These are phyloP conservation scores for Laspeyria flexula DNA, from an alignment of 2,888 invertebrate genomes.

Conservation along the genomic window DNA sequence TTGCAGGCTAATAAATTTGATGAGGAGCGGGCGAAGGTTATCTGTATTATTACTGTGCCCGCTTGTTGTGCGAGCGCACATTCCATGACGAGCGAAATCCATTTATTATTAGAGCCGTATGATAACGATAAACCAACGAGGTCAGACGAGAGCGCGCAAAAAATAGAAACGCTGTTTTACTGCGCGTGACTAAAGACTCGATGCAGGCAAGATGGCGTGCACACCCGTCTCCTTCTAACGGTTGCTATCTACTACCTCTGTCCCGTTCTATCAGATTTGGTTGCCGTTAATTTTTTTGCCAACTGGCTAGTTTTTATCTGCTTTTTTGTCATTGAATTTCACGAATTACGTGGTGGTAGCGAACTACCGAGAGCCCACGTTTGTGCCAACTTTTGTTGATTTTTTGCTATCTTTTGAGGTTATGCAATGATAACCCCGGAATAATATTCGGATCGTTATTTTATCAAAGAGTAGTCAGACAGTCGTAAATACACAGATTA, in stretches of 20 bases:
- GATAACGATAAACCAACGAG: slow-evolving; percentile 85
- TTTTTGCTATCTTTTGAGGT: slow-evolving; percentile 50
- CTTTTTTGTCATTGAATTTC: slow-evolving; percentile 74
- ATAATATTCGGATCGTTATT: slow-evolving; percentile 36
- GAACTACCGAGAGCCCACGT: slow-evolving; percentile 56
- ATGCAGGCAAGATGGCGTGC: slow-evolving; percentile 79
- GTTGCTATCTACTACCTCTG: slow-evolving; percentile 43
- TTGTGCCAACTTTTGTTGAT: slow-evolving; percentile 48
- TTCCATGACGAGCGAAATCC: slow-evolving; percentile 71
- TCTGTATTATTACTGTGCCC: slow-evolving; percentile 61
- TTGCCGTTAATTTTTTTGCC: slow-evolving; percentile 77
- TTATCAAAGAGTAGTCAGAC: slow-evolving; percentile 30
- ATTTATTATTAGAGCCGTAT: slow-evolving; percentile 77
- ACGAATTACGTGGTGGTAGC: slow-evolving; percentile 74
- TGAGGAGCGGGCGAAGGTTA: slow-evolving; percentile 68
- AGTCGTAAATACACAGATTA: slow-evolving; percentile 26
- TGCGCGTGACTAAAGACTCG: slow-evolving; percentile 81
- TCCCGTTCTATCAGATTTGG: slow-evolving; percentile 64
- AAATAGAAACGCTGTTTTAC: slow-evolving; percentile 82
- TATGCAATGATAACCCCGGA: slow-evolving; percentile 50
- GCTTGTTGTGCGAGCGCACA: slow-evolving; percentile 60
- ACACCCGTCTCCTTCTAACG: slow-evolving; percentile 65
- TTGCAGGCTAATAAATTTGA: slow-evolving; percentile 60
- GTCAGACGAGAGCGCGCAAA: slow-evolving; percentile 81
- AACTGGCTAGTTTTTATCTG: slow-evolving; percentile 58